Percentiles rank a stretch among this genome's conserved stretches.
Conservation (phyloP, 2,797 vertebrate species). For the Danio jaintianensis region DNA sequence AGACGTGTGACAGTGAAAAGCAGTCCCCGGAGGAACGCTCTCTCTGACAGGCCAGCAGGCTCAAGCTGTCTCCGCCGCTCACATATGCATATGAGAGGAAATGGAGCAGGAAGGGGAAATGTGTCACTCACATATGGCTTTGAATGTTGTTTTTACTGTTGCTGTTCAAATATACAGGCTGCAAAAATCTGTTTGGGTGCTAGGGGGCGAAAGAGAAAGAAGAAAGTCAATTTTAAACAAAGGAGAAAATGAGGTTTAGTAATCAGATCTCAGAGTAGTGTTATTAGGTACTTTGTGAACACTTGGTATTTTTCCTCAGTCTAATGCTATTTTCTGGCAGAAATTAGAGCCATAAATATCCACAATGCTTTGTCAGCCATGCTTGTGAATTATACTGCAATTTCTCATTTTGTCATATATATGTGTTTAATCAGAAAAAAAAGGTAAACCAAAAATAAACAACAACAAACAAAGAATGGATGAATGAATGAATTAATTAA, state of each 20-base stretch:
- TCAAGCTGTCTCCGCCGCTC: conserved; percentile 25
- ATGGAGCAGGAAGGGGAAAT: conserved; percentile 46
- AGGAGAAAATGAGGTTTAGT: not conserved
- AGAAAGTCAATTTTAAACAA: conserved; percentile 3
- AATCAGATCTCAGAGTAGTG: not conserved
- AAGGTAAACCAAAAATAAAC: no score
- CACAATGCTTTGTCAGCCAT: no score
- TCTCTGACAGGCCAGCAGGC: conserved; percentile 63
- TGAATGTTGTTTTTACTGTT: conserved; percentile 34
- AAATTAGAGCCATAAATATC: no score
- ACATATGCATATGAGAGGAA: conserved; percentile 50
- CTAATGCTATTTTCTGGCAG: no score
- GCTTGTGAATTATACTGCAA: no score
- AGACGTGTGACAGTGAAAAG: conserved; percentile 27
- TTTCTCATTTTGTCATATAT: no score
- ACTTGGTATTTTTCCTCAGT: no score
- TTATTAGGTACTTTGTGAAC: no score
- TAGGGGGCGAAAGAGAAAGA: not conserved
- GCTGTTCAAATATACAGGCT: not conserved
- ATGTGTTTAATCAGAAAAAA: no score
- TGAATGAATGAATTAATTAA: no score
- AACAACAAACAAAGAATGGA: no score
- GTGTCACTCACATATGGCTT: conserved; percentile 38
- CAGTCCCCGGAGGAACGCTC: conserved; percentile 17
- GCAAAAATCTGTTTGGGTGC: conserved; percentile 46